Conservation (phyloP, 64 coral and sea anemone genomes). For the Orbicella faveolata region DNA sequence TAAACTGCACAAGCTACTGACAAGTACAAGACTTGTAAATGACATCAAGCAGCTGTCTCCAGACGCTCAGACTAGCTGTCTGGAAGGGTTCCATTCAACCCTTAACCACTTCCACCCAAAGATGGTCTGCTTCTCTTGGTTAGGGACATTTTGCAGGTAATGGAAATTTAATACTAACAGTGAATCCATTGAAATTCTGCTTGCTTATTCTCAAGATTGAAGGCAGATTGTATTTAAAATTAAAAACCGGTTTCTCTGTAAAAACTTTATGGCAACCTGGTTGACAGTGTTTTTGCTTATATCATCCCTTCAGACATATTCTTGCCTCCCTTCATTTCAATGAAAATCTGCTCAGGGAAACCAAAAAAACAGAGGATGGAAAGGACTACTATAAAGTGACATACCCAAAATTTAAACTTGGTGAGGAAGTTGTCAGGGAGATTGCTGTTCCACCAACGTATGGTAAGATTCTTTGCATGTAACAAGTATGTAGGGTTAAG, state of each 20-base stretch:
- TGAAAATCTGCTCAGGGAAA: conserved; percentile 19
- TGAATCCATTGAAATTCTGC: neutral
- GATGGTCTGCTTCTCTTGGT: conserved; percentile 40
- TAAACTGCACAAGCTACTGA: conserved; percentile 18
- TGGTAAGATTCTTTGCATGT: conserved; percentile 10
- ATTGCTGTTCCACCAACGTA: conserved; percentile 27
- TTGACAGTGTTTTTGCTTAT: neutral
- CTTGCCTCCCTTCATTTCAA: conserved; percentile 46
- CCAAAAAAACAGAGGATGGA: conserved; percentile 1
- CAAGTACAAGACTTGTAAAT: conserved; percentile 16
- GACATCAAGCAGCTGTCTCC: conserved; percentile 51
- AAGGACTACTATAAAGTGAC: neutral
- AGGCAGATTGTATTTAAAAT: neutral
- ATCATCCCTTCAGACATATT: conserved; percentile 34
- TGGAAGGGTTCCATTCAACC: conserved; percentile 55
- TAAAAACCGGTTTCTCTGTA: neutral
- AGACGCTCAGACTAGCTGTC: conserved; percentile 12
- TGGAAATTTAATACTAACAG: neutral
- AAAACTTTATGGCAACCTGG: neutral
- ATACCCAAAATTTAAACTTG: conserved; percentile 32
- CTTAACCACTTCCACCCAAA: conserved; percentile 43
- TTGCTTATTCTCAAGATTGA: neutral
- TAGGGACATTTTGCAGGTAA: conserved; percentile 35
- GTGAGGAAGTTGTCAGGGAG: conserved; percentile 25
- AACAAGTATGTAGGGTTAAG: too few species aligned